A percentile compares a stretch with the other conserved stretches of the same genome.
These are phyloP conservation scores for Aplodontia rufa DNA, from an alignment of 2,113 vertebrate species.

Conservation along the genomic window DNA sequence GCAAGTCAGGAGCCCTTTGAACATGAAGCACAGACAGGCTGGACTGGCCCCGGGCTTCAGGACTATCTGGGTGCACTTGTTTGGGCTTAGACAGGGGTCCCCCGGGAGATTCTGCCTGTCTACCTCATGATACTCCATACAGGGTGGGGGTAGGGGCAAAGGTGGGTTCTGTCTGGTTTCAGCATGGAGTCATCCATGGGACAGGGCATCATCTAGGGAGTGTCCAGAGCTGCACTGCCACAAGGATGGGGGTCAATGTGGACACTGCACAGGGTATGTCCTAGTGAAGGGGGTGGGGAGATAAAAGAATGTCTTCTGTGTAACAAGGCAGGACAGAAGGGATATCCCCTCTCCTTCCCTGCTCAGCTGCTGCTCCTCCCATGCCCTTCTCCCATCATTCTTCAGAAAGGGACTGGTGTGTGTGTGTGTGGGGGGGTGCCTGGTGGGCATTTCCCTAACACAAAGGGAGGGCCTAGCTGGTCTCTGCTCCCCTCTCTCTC, in stretches of 20 bases:
- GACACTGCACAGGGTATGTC: neutral
- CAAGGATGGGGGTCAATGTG: neutral
- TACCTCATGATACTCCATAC: neutral
- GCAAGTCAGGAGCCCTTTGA: conserved; percentile 2
- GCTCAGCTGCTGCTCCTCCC: neutral
- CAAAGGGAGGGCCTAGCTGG: neutral
- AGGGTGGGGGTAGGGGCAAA: neutral
- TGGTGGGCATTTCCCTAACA: conserved; percentile 23
- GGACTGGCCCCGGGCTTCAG: conserved; percentile 6
- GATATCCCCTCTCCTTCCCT: neutral
- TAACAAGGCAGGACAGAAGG: neutral
- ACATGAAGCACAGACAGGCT: neutral
- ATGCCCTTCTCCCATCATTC: neutral
- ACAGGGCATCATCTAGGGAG: neutral
- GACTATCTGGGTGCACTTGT: neutral
- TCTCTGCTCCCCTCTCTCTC: neutral
- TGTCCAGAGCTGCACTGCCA: neutral
- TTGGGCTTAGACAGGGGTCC: conserved; percentile 1
- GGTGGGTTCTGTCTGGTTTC: neutral
- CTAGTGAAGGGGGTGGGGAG: neutral
- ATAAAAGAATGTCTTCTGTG: neutral
- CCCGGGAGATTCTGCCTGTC: neutral
- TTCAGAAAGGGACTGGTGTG: neutral
- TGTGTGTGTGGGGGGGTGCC: neutral
- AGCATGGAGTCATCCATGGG: neutral